These are phyloP conservation scores for Okapia johnstoni DNA, from an alignment of 2,113 vertebrate genomes.

Conservation along the genomic window DNA sequence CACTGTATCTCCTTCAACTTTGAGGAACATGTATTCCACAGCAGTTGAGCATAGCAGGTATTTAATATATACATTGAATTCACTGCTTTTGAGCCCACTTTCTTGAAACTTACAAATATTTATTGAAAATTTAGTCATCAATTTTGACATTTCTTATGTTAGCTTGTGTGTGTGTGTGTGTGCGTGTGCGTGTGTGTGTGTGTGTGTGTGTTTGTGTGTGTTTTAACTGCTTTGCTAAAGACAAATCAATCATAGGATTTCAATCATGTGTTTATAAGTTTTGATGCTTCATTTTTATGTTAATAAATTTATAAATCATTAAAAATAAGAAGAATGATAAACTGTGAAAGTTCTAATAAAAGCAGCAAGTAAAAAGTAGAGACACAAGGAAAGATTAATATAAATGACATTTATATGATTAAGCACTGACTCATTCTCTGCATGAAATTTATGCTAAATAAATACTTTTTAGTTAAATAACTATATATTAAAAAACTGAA, in stretches of 20 bases:
- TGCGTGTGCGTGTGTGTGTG: not conserved
- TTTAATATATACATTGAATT: not conserved
- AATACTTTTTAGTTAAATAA: not conserved
- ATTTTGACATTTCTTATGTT: not conserved
- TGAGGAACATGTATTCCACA: not conserved
- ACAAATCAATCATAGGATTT: not conserved
- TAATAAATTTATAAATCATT: conserved; percentile 23
- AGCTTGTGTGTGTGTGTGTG: fast-evolving
- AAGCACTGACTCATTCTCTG: not conserved
- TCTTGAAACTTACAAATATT: not conserved
- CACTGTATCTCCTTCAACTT: not conserved
- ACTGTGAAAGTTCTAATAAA: not conserved
- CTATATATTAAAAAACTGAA: not conserved
- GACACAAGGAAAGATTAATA: conserved; percentile 8
- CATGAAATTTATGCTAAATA: not conserved
- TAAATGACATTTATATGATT: not conserved
- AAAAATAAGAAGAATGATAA: conserved; percentile 8
- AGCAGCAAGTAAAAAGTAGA: not conserved
- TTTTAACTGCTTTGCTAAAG: not conserved
- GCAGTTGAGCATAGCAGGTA: not conserved
- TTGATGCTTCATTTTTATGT: not conserved
- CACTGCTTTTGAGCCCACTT: not conserved
- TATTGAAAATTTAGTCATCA: not conserved
- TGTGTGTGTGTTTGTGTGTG: not conserved
- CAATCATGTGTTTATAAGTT: not conserved